Percentiles rank a stretch among this genome's conserved stretches.
These are phyloP conservation scores for Triplophysa tibetana DNA, from an alignment of 2,113 vertebrate genomes.

Conservation along the genomic window DNA sequence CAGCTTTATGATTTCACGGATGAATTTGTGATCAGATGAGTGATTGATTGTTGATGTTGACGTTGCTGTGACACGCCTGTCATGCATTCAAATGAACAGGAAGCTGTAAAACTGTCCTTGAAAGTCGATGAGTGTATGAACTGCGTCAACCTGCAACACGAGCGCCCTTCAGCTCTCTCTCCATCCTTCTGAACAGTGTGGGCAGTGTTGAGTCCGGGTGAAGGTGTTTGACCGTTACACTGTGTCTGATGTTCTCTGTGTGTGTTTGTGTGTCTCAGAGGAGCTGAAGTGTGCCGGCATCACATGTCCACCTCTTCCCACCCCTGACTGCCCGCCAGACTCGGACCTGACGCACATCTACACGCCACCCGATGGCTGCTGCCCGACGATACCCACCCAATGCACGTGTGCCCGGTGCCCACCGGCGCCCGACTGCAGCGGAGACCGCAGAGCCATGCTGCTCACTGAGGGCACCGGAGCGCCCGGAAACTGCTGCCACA, in stretches of 20 bases:
- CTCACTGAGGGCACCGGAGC: conserved; percentile 67
- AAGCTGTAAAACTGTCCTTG: no score
- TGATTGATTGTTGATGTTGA: no score
- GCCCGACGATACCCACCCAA: conserved; percentile 65
- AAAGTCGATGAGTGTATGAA: no score
- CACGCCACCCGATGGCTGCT: conserved; percentile 72
- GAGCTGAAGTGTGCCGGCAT: conserved; percentile 71
- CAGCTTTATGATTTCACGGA: no score
- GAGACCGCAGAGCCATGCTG: conserved; percentile 60
- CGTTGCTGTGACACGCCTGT: no score
- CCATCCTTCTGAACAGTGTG: not conserved
- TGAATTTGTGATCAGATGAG: no score
- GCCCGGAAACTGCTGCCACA: conserved; percentile 76
- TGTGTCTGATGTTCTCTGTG: not conserved
- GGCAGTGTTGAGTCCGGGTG: not conserved
- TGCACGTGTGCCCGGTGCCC: conserved; percentile 73
- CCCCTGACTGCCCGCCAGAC: conserved; percentile 69
- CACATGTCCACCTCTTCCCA: conserved; percentile 63
- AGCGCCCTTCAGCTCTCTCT: no score
- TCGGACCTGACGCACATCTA: conserved; percentile 72
- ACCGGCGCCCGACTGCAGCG: conserved; percentile 66
- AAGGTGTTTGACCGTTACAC: not conserved
- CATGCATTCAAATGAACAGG: no score
- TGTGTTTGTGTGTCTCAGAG: conserved; percentile 61
- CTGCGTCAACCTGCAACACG: no score